phyloP scores from a whole-genome alignment of 2,888 invertebrate genomes.

The Lepetodrilus schrolli region DNA sequence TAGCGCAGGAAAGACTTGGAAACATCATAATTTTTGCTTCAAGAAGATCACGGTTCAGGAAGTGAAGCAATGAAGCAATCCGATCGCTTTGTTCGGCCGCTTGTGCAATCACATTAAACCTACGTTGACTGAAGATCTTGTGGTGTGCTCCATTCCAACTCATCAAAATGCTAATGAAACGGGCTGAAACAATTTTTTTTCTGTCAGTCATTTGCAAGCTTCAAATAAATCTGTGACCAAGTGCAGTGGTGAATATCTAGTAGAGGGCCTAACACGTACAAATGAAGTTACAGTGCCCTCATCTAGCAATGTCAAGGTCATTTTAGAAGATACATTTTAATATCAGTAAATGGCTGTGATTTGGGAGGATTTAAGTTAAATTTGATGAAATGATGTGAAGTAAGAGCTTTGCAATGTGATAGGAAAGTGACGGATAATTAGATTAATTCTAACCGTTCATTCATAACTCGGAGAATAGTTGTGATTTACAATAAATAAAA shows the following conservation, averaged over 20 bases:
- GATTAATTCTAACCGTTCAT: too few species aligned
- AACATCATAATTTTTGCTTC: neutral
- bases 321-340: neutral
- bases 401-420: too few species aligned
- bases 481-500: too few species aligned
- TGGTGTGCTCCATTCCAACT: neutral
- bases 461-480: too few species aligned
- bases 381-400: neutral
- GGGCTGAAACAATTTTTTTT: neutral
- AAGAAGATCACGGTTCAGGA: neutral
- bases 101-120: too few species aligned
- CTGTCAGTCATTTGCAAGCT: neutral
- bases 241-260: too few species aligned
- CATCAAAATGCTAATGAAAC: conserved; percentile 19
- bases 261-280: too few species aligned
- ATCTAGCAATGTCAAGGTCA: neutral
- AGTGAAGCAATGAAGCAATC: too few species aligned
- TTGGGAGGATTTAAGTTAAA: neutral
- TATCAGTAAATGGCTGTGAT: neutral
- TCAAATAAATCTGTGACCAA: conserved; percentile 18
- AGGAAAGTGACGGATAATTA: too few species aligned
- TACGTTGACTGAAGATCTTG: neutral
- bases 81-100: too few species aligned
- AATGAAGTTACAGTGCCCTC: neutral
- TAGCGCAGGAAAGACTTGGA: neutral